Evolutionary conservation across 2,113 vertebrate genomes (phyloP).

Genomic region (Corapipo altera): DNA sequence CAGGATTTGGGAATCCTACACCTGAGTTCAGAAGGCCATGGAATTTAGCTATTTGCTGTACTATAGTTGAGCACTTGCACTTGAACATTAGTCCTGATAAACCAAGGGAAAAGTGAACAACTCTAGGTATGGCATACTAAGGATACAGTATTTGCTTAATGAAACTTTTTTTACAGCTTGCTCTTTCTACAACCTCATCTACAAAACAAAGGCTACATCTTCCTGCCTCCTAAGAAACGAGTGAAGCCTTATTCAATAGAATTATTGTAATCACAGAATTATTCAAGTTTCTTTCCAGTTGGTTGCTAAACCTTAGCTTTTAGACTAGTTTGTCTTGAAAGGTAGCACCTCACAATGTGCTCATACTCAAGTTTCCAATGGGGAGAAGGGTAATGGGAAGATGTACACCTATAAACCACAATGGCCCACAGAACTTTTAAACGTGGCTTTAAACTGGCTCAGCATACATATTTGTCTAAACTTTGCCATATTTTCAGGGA

Average conservation of each 20-base stretch:
- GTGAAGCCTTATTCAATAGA: neutral
- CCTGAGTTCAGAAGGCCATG: conserved; percentile 59
- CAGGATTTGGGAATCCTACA: conserved; percentile 65
- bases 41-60: conserved; percentile 24
- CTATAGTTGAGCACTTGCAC: neutral
- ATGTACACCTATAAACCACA: neutral
- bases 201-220: neutral
- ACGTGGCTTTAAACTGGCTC: neutral
- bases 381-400: neutral
- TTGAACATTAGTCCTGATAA: conserved; percentile 4
- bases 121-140: neutral
- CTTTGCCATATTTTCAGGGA: neutral
- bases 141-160: neutral
- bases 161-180: neutral
- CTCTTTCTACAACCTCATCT: neutral
- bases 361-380: neutral
- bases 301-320: neutral
- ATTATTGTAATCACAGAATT: neutral
- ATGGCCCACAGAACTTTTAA: neutral
- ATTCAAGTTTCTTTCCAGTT: neutral
- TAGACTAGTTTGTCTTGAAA: neutral
- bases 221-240: neutral
- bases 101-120: neutral
- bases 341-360: neutral
- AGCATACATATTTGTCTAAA: neutral